Evolutionary conservation across 2,113 vertebrate genomes (phyloP).

Genomic region (Eublepharis macularius): DNA sequence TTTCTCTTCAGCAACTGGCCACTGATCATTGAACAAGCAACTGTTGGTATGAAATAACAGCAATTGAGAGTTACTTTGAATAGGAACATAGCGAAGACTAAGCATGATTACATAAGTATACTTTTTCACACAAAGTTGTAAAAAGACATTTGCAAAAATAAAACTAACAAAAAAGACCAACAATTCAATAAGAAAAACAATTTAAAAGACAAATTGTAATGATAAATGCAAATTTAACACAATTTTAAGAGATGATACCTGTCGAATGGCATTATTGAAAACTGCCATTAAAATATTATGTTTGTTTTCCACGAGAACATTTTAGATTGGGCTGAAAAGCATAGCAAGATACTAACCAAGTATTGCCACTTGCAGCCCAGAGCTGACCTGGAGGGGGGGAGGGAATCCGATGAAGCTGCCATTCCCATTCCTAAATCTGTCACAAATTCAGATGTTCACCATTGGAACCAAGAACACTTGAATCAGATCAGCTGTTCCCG

Average conservation of each 20-base stretch:
- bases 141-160: too few species aligned
- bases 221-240: background rate
- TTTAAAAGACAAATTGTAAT: too few species aligned
- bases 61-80: background rate
- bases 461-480: background rate
- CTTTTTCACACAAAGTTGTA: too few species aligned
- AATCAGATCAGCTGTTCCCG: slow-evolving; percentile 19
- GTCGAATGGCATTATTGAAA: slow-evolving; percentile 38
- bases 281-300: slow-evolving; percentile 32
- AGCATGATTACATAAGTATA: too few species aligned
- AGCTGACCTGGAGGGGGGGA: slow-evolving; percentile 9
- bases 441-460: background rate
- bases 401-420: background rate
- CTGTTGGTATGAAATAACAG: background rate
- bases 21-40: background rate
- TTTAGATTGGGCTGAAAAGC: slow-evolving; percentile 37
- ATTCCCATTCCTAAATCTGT: slow-evolving; percentile 3
- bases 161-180: too few species aligned
- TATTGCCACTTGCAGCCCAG: slow-evolving; percentile 21
- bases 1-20: background rate
- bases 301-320: slow-evolving; percentile 44
- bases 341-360: slow-evolving; percentile 32
- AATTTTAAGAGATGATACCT: background rate
- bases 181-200: too few species aligned
- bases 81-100: too few species aligned